Evolutionary conservation across 30 jellyfish, hydroid and myxozoan species (phyloP).

Genomic region (Sanderia malayensis): DNA sequence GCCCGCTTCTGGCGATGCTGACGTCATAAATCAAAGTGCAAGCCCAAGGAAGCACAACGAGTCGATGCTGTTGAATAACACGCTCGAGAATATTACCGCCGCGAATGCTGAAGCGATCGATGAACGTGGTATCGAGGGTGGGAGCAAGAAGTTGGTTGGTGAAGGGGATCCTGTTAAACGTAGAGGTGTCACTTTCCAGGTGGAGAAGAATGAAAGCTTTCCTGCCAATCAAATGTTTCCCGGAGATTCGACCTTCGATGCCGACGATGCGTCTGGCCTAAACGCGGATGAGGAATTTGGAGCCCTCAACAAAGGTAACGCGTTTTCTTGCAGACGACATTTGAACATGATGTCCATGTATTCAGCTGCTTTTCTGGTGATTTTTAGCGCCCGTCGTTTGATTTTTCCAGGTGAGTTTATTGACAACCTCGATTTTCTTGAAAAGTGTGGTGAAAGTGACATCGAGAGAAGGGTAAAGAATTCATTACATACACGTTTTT

Average conservation of each 20-base stretch:
- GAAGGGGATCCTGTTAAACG: background rate
- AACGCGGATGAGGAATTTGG: slow-evolving; percentile 42
- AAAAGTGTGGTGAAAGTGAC: slow-evolving; percentile 85
- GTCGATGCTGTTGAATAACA: no score
- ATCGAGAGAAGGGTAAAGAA: slow-evolving; percentile 68
- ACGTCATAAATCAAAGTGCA: no score
- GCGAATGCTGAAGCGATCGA: no score
- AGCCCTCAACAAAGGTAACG: slow-evolving; percentile 34
- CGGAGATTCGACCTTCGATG: background rate
- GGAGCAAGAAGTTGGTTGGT: no score
- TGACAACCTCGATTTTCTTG: slow-evolving; percentile 75
- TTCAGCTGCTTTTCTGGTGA: background rate
- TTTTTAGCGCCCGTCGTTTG: background rate
- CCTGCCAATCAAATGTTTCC: background rate
- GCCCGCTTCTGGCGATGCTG: no score
- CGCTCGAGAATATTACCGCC: no score
- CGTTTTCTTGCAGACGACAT: background rate
- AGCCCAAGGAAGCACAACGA: no score
- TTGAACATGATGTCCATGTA: background rate
- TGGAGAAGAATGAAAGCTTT: slow-evolving; percentile 11
- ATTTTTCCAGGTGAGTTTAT: slow-evolving; percentile 63
- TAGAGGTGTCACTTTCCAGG: slow-evolving; percentile 40
- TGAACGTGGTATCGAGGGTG: no score
- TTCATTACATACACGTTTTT: no score
- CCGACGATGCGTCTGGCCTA: slow-evolving; percentile 19